These are phyloP conservation scores for Halocynthia aurantium DNA, from an alignment of 23 tunicate genomes.

Conservation along the genomic window DNA sequence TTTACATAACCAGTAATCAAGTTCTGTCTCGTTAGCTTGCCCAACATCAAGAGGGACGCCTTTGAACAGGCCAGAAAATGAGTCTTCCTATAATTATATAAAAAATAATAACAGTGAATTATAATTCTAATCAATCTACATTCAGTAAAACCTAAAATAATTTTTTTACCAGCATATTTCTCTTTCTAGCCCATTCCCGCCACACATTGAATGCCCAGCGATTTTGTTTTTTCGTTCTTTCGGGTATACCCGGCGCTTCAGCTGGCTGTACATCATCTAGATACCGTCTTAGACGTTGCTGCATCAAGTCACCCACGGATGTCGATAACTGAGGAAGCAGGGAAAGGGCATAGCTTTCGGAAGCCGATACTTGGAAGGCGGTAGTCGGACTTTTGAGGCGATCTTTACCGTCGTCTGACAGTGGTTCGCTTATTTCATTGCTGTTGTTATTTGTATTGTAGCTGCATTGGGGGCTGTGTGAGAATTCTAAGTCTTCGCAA, in stretches of 20 bases:
- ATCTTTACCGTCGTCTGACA: slow-evolving; percentile 1
- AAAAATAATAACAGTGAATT: neutral
- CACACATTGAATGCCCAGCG: slow-evolving; percentile 98
- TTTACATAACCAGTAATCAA: slow-evolving; percentile 85
- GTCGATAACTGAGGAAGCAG: too few relatives aligned
- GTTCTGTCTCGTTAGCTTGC: slow-evolving; percentile 67
- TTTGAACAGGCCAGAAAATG: slow-evolving; percentile 17
- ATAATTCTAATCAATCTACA: neutral
- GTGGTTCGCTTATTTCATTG: neutral
- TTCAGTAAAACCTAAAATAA: neutral
- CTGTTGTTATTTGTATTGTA: slow-evolving; percentile 18
- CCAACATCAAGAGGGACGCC: slow-evolving; percentile 93
- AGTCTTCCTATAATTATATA: slow-evolving; percentile 8
- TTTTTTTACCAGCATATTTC: slow-evolving; percentile 59
- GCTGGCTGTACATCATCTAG: slow-evolving; percentile 63
- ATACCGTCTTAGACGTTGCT: slow-evolving; percentile 10
- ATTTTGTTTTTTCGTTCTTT: slow-evolving; percentile 89
- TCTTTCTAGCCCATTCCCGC: slow-evolving; percentile 93
- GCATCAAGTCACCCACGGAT: slow-evolving; percentile 8
- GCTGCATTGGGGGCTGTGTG: neutral
- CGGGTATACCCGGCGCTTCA: slow-evolving; percentile 92
- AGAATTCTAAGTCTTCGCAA: neutral
- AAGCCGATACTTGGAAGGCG: too few relatives aligned
- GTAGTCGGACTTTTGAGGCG: neutral
- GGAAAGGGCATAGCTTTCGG: too few relatives aligned